Evolutionary conservation across 1,140 invertebrate species (phyloP), one percentile per base, ranked within the genome.

Genomic region (Frieseomelitta varia): DNA sequence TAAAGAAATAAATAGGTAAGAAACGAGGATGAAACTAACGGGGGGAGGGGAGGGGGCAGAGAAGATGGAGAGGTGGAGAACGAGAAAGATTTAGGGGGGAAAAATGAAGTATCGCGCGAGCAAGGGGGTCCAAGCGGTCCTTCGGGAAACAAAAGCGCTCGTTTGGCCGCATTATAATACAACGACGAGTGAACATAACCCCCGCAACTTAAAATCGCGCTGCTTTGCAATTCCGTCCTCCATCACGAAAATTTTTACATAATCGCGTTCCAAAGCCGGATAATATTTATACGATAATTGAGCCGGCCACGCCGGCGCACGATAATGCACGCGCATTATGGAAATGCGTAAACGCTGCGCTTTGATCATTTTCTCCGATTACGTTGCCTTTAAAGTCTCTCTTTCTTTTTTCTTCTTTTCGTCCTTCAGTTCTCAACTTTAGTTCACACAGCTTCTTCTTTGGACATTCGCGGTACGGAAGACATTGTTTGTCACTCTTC

Each of bases 101-200:
- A 58, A n/a, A 80, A 74, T 63, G 47, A 81, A 71, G 65, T 65
- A 56, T 63, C 69, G 17, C 65, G 47, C 84, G 88, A 82, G 81
- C 84, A 77, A 72, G n/a, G 77, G 87, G 89, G 82, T 87, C 68
- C 83, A 72, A 88, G 69, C 88, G 86, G 90, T 94, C 93, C 92
- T 93, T 90, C 91, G 90, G 88, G 91, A 94, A 94, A 94, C 93
- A 94, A 94, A 94, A 94, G 93, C 91, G 89, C 87, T 85, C 84
- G 86, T 86, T 90, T 86, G 63, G 77, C 11, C 85, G 76, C 87
- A 92, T 92, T 92, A 89, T 77, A 91, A 92, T 92, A 87, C 88
- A 90, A 91, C 90, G 80, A 84, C 85, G 39, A 72, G 65, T 39
- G 61, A 84, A 85, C 78, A 78, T 86, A 65, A 87, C 84, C 78